Evolutionary conservation across 2,113 vertebrate species (phyloP).

Genomic region (Apistogramma diplotaenia): DNA sequence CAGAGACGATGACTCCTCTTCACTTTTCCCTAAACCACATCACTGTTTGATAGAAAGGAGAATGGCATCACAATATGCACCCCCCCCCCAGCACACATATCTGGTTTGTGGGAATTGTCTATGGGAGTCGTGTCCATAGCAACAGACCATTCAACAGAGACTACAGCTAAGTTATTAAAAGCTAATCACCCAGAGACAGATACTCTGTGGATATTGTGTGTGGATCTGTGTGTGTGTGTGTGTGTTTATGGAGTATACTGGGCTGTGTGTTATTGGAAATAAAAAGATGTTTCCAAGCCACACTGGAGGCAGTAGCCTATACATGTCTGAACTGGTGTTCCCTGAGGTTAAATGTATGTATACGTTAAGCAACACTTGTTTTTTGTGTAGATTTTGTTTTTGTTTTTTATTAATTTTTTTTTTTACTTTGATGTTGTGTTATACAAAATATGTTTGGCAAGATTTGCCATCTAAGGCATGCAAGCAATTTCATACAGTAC

Average conservation of each 20-base stretch:
- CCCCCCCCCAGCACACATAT: not conserved
- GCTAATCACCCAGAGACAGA: conserved; percentile 39
- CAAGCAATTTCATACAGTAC: not conserved
- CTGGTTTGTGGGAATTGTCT: conserved; percentile 28
- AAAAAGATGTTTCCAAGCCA: conserved; percentile 41
- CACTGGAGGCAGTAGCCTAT: not conserved
- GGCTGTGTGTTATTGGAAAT: conserved; percentile 54
- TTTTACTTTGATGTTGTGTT: not conserved
- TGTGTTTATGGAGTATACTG: conserved; percentile 28
- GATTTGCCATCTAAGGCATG: not conserved
- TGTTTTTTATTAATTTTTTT: no score
- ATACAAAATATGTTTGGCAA: not conserved
- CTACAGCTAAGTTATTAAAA: conserved; percentile 54
- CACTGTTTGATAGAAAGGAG: conserved; percentile 5
- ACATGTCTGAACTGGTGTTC: conserved; percentile 47
- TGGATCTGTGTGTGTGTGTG: conserved; percentile 16
- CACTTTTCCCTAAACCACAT: conserved; percentile 24
- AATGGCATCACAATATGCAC: conserved; percentile 23
- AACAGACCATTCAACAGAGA: conserved; percentile 64
- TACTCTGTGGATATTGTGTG: conserved; percentile 39
- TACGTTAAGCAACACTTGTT: not conserved
- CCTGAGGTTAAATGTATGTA: conserved; percentile 16
- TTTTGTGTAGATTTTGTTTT: not conserved
- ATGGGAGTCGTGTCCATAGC: conserved; percentile 57
- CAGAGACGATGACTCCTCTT: not conserved